Evolutionary conservation across 2,113 vertebrate genomes (phyloP).

Genomic region (Oriolus oriolus): DNA sequence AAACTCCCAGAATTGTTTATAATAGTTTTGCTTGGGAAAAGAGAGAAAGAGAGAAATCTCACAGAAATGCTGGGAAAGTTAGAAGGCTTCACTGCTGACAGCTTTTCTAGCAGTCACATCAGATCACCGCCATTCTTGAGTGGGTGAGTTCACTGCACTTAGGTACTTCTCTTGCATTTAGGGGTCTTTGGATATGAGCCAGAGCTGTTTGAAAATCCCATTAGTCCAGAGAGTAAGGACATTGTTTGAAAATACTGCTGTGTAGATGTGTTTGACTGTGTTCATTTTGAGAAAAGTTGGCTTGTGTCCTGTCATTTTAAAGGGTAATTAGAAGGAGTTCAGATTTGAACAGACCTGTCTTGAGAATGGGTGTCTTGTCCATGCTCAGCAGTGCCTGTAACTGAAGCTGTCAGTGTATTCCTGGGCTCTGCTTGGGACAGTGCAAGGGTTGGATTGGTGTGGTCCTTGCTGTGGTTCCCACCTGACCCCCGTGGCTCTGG

Average conservation of each 20-base stretch:
- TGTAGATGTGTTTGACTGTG: not conserved
- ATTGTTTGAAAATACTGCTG: not conserved
- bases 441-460: accelerated
- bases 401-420: not conserved
- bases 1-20: too few species aligned
- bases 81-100: too few species aligned
- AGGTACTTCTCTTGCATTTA: not conserved
- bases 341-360: not conserved
- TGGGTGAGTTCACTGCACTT: not conserved
- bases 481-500: accelerated
- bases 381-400: not conserved
- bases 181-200: not conserved
- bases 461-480: not conserved
- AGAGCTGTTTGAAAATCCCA: not conserved
- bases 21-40: too few species aligned
- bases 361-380: not conserved
- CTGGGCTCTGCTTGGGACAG: accelerated
- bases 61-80: too few species aligned
- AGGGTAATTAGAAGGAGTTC: not conserved
- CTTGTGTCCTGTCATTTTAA: not conserved
- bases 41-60: too few species aligned
- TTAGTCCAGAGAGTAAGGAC: not conserved
- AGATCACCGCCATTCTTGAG: not conserved
- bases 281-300: not conserved
- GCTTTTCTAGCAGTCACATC: too few species aligned